phyloP scores from a whole-genome alignment of 2,797 vertebrate genomes.

The Melanotaenia parkinsoni region DNA sequence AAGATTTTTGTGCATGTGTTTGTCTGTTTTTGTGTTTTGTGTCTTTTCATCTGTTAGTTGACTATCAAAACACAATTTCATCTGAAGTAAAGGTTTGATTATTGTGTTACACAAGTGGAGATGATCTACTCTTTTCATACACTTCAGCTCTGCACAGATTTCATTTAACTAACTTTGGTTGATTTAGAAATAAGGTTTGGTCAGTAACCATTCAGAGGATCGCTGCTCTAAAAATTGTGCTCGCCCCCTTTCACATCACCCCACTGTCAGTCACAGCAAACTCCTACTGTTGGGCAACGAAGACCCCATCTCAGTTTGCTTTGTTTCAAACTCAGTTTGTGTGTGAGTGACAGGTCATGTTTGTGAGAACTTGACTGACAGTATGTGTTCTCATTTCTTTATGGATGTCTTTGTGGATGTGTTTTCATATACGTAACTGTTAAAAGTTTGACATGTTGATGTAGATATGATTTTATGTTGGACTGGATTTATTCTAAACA shows the following conservation, averaged over 20 bases:
- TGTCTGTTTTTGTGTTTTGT: conserved; percentile 31
- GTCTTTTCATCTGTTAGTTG: conserved; percentile 6
- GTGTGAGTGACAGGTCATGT: conserved; percentile 39
- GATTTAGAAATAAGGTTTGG: conserved; percentile 52
- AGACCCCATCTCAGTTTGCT: conserved; percentile 50
- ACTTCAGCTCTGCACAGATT: conserved; percentile 35
- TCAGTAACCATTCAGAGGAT: conserved; percentile 50
- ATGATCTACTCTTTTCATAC: conserved; percentile 21
- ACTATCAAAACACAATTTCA: conserved; percentile 20
- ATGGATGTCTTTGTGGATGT: conserved; percentile 15
- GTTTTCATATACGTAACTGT: conserved; percentile 6
- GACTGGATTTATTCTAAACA: neutral
- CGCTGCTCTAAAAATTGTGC: conserved; percentile 55
- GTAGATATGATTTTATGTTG: neutral
- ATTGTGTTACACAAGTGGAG: conserved; percentile 7
- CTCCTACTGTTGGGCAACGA: conserved; percentile 79
- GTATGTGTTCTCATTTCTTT: conserved; percentile 15
- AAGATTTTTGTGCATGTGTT: conserved; percentile 43
- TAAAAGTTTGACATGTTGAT: neutral
- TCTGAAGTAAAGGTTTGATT: conserved; percentile 4
- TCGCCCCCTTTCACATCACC: conserved; percentile 36
- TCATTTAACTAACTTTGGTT: conserved; percentile 37
- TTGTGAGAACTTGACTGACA: conserved; percentile 16
- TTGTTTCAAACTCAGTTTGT: conserved; percentile 3
- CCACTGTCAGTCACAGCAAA: conserved; percentile 69